These are phyloP conservation scores for Neolamprologus sp. DNA, from an alignment of 2,113 vertebrate species.

Conservation along the genomic window DNA sequence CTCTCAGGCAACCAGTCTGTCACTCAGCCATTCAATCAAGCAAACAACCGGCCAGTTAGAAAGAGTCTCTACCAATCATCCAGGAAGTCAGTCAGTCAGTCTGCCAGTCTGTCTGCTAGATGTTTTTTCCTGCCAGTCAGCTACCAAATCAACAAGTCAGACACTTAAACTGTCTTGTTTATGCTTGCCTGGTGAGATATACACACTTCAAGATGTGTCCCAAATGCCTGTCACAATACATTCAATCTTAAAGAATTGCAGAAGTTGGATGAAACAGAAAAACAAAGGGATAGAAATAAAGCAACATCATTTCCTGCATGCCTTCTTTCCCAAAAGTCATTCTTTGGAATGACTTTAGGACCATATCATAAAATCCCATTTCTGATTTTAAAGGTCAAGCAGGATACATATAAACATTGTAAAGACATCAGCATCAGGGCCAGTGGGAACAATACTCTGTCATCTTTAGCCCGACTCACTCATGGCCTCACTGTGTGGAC, in stretches of 20 bases:
- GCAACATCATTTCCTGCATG: not conserved
- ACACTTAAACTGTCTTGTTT: slow-evolving; percentile 6
- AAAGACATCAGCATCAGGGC: not conserved
- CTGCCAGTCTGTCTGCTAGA: not conserved
- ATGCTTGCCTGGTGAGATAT: not conserved
- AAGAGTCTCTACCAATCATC: not conserved
- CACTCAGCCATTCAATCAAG: not conserved
- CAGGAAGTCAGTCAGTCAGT: not conserved
- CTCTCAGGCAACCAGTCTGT: not conserved
- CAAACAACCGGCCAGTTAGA: not conserved
- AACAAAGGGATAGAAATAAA: not conserved
- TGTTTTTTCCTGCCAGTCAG: slow-evolving; percentile 7
- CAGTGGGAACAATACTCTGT: not conserved
- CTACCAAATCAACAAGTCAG: not conserved
- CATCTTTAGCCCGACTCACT: not conserved
- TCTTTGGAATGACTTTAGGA: not conserved
- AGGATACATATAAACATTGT: not conserved
- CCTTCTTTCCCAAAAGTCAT: not conserved
- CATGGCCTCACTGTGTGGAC: not conserved
- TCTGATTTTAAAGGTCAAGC: not conserved
- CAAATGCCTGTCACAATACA: not conserved
- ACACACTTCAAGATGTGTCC: not conserved
- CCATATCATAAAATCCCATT: not conserved
- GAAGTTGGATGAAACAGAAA: not conserved
- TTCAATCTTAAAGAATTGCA: not conserved